phyloP scores from a whole-genome alignment of 1,140 invertebrate genomes.

The Pseudomyrmex cubaensis region DNA sequence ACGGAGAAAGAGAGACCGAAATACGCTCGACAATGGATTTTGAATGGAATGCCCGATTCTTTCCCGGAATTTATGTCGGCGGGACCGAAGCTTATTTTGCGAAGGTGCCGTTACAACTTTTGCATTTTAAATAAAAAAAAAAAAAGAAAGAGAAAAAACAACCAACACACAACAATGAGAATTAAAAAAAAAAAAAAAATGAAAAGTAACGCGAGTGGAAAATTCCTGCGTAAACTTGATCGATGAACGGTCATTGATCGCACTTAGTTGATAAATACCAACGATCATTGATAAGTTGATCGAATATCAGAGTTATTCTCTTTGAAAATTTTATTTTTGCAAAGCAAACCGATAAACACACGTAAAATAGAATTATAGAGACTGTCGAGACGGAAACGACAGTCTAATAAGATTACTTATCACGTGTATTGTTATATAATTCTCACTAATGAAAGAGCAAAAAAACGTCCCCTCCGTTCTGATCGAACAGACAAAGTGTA shows the following conservation, averaged over 20 bases:
- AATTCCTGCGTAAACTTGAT: conserved; percentile 29
- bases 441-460: conserved; percentile 28
- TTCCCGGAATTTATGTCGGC: conserved; percentile 46
- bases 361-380: conserved; percentile 49
- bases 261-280: conserved; percentile 23
- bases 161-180: too few relatives aligned
- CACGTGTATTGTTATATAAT: conserved; percentile 33
- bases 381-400: conserved; percentile 27
- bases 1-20: background rate
- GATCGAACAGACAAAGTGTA: conserved; percentile 28
- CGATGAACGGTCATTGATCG: conserved; percentile 29
- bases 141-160: background rate
- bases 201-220: conserved; percentile 4
- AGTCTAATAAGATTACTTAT: conserved; percentile 45
- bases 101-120: conserved; percentile 49
- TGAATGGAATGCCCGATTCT: conserved; percentile 47
- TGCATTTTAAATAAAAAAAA: conserved; percentile 23
- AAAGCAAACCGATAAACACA: conserved; percentile 30
- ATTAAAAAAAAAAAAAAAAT: background rate
- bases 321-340: conserved; percentile 61
- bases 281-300: conserved; percentile 47
- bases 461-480: conserved; percentile 48
- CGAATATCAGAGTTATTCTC: conserved; percentile 50
- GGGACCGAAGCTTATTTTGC: conserved; percentile 42
- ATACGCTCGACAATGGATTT: conserved; percentile 34